Percentiles rank a stretch among this genome's conserved stretches.
phyloP scores from a whole-genome alignment of 2,888 invertebrate species.

The Blera fallax region DNA sequence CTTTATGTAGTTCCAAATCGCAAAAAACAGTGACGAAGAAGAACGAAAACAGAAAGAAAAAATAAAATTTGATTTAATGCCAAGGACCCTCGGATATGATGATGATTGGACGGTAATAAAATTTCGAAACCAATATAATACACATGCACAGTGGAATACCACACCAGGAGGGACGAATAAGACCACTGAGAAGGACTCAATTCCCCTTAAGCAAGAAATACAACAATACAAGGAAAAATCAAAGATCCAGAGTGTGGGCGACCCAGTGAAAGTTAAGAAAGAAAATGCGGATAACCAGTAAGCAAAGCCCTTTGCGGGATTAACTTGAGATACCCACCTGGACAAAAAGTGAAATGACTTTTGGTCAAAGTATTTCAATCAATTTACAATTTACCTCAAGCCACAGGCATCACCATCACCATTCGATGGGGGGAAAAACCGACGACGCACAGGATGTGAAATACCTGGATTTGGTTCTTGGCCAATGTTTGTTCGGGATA shows the following conservation, averaged over 20 bases:
- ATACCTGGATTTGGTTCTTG: slow-evolving; percentile 28
- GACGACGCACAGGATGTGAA: neutral
- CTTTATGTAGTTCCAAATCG: slow-evolving; percentile 4
- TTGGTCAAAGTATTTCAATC: slow-evolving; percentile 71
- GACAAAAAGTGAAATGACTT: slow-evolving; percentile 39
- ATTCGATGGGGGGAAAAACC: neutral
- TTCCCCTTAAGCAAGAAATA: neutral
- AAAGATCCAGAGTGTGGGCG: neutral
- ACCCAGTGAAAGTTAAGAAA: neutral
- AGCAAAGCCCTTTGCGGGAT: slow-evolving; percentile 53
- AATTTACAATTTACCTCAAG: slow-evolving; percentile 65
- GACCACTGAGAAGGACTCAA: slow-evolving; percentile 12
- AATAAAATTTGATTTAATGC: slow-evolving; percentile 52
- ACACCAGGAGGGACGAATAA: neutral
- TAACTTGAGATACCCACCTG: slow-evolving; percentile 52
- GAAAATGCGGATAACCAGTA: slow-evolving; percentile 27
- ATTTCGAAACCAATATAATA: slow-evolving; percentile 64
- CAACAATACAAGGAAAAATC: neutral
- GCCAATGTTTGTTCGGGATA: slow-evolving; percentile 1
- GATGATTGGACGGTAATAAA: slow-evolving; percentile 67
- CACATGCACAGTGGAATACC: slow-evolving; percentile 26
- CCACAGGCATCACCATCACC: slow-evolving; percentile 32
- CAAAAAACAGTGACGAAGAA: slow-evolving; percentile 1
- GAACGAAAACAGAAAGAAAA: neutral
- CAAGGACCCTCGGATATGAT: slow-evolving; percentile 56